A percentile compares a stretch with the other conserved stretches of the same genome.
These are phyloP conservation scores for Boleophthalmus pectinirostris DNA, from an alignment of 2,113 vertebrate species.

Conservation along the genomic window DNA sequence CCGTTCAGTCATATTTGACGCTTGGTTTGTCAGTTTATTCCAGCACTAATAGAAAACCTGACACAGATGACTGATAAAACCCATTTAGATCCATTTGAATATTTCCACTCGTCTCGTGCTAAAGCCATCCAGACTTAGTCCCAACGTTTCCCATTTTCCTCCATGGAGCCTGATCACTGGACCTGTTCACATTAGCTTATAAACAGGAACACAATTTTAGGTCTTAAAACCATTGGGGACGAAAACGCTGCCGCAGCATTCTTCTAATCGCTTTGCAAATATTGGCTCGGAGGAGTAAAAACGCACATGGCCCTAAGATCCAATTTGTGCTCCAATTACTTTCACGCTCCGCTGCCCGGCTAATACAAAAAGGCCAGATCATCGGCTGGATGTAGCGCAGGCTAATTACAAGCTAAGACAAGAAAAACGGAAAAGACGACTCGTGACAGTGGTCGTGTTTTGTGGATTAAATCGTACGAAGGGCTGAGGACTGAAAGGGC, in stretches of 20 bases:
- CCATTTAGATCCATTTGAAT: slow-evolving; percentile 46
- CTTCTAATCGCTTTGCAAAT: slow-evolving; percentile 75
- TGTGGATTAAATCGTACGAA: slow-evolving; percentile 54
- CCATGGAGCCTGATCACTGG: slow-evolving; percentile 48
- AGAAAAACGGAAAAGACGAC: slow-evolving; percentile 63
- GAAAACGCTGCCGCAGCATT: slow-evolving; percentile 65
- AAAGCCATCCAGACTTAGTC: slow-evolving; percentile 22
- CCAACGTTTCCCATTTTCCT: not conserved
- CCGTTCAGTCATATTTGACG: slow-evolving; percentile 46
- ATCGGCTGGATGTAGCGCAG: slow-evolving; percentile 70
- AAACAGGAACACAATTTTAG: slow-evolving; percentile 41
- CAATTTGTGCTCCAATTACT: slow-evolving; percentile 82
- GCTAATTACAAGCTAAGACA: slow-evolving; percentile 75
- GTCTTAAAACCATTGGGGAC: slow-evolving; percentile 54
- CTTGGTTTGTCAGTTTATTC: slow-evolving; percentile 53
- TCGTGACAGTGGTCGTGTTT: slow-evolving; percentile 56
- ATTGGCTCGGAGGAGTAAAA: slow-evolving; percentile 70
- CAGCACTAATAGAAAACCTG: slow-evolving; percentile 38
- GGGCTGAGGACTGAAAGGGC: not conserved
- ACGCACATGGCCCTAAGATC: slow-evolving; percentile 71
- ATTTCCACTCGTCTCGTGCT: slow-evolving; percentile 33
- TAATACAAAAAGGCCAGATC: slow-evolving; percentile 78
- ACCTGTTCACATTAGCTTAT: slow-evolving; percentile 55
- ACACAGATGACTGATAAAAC: slow-evolving; percentile 56
- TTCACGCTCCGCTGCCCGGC: slow-evolving; percentile 77